Evolutionary conservation across 2,888 invertebrate species (phyloP).

Genomic region (Calliphora vomitoria): DNA sequence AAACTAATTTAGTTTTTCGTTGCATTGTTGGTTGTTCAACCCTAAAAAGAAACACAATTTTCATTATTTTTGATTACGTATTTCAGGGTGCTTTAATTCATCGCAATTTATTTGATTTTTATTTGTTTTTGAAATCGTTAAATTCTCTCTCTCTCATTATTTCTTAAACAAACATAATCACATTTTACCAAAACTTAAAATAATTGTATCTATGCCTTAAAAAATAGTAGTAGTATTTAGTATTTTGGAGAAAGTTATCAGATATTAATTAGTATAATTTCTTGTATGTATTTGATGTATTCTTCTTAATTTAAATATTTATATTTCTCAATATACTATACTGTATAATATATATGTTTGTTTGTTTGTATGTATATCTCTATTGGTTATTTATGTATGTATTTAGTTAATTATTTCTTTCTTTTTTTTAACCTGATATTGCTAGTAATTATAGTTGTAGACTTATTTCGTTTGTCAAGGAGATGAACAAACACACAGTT

Average conservation of each 20-base stretch:
- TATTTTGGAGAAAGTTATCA: conserved; percentile 47
- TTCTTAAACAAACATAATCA: conserved; percentile 73
- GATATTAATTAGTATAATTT: conserved; percentile 4
- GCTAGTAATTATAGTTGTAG: conserved; percentile 64
- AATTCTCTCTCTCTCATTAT: conserved; percentile 42
- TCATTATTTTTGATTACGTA: conserved; percentile 67
- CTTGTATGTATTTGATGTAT: conserved; percentile 24
- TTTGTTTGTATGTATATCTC: conserved; percentile 9
- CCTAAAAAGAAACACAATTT: conserved; percentile 33
- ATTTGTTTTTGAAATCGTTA: conserved; percentile 68
- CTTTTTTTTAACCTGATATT: conserved; percentile 64
- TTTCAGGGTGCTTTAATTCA: conserved; percentile 71
- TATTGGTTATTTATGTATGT: conserved; percentile 16
- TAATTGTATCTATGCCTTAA: conserved; percentile 73
- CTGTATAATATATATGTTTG: neutral
- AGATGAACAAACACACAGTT: conserved; percentile 52
- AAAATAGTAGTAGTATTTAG: conserved; percentile 37
- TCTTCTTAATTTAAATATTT: conserved; percentile 28
- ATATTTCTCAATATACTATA: conserved; percentile 31
- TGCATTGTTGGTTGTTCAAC: too few relatives aligned
- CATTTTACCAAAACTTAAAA: conserved; percentile 73
- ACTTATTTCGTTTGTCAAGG: conserved; percentile 49
- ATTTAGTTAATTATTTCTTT: conserved; percentile 1
- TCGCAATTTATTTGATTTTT: conserved; percentile 69
- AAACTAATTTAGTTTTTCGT: too few relatives aligned